Evolutionary conservation across 37 sponge, comb jelly and placozoan species (phyloP), one percentile per base, ranked within the genome.

Genomic region (Halichondria panicea): DNA sequence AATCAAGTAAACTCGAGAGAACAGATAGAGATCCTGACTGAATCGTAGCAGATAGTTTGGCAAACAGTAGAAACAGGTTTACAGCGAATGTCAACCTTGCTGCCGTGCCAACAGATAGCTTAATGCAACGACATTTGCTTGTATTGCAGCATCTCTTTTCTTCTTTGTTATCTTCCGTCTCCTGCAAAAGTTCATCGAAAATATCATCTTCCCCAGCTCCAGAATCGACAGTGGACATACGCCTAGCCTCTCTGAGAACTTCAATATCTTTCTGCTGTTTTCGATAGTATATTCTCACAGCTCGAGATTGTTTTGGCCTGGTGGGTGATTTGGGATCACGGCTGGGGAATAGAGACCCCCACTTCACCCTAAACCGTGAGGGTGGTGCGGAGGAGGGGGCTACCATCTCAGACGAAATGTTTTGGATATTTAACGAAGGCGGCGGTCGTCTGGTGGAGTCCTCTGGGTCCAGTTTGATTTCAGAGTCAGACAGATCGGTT

Each of bases 21-120:
- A 84, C 79, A 28, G 86, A 68, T 19, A 84, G 43, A 1, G 78
- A 77, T 21, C 78, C 86, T 13, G 86, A 84, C 63, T 76, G 78
- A 48, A 84, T 63, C 15, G 72, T 27, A 35, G 86, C 86, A 45
- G 69, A 72, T 11, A 77, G 15, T 43, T 84, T 84, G 0, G 65
- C 13, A 55, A 70, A 69, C 46, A 84, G 50, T 44, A 84, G 61
- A 9, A 84, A 54, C 12, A 84, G 35, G 42, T 84, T 84, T 30
- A 84, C 57, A 34, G 73, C 46, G 2, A 84, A 73, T n/a, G 71
- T 84, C 19, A 68, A 35, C 43, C 77, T 56, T 30, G 86, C 56
- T 21, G 86, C 86, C 19, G 72, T 62, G 4, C 24, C 36, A 21
- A 65, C 68, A 33, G 72, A 59, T 28, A 79, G 71, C 7, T 79